Evolutionary conservation across 2,797 vertebrate genomes (phyloP).

Genomic region (Mionectes olivaceus): DNA sequence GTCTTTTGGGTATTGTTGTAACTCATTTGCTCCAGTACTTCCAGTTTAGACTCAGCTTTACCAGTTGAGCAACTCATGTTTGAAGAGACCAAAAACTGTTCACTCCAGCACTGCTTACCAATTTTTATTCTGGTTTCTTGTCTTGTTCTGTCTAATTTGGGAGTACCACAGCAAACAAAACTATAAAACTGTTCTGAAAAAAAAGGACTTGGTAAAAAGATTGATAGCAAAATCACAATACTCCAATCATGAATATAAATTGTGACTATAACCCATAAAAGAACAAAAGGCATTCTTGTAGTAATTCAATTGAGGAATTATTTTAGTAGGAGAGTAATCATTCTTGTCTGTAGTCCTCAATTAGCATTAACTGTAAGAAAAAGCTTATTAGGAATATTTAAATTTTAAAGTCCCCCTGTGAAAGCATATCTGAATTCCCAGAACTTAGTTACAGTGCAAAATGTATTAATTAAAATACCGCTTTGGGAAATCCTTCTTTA

Average conservation of each 20-base stretch:
- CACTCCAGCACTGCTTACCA: not conserved
- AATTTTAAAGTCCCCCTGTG: constrained; percentile 6
- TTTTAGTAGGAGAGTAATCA: constrained; percentile 20
- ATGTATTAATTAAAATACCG: constrained; percentile 47
- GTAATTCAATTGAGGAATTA: constrained; percentile 18
- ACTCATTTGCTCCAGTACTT: not conserved
- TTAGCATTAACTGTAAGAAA: constrained; percentile 44
- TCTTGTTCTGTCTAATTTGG: not conserved
- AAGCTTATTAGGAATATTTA: constrained; percentile 46
- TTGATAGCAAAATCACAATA: not conserved
- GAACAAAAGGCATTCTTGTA: constrained; percentile 25
- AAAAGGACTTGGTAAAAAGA: not conserved
- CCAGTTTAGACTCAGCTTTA: not conserved
- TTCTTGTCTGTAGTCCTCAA: constrained; percentile 45
- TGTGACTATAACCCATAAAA: not conserved
- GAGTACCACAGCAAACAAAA: not conserved
- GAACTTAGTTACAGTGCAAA: not conserved
- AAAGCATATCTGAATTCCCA: constrained; percentile 31
- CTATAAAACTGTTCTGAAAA: not conserved
- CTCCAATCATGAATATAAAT: not conserved
- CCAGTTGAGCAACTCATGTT: not conserved
- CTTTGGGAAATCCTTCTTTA: constrained; percentile 42
- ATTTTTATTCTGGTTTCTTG: not conserved
- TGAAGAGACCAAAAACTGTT: not conserved
- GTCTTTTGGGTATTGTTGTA: not conserved